These are phyloP conservation scores for Merodon equestris DNA, from an alignment of 2,888 invertebrate genomes.

Conservation along the genomic window DNA sequence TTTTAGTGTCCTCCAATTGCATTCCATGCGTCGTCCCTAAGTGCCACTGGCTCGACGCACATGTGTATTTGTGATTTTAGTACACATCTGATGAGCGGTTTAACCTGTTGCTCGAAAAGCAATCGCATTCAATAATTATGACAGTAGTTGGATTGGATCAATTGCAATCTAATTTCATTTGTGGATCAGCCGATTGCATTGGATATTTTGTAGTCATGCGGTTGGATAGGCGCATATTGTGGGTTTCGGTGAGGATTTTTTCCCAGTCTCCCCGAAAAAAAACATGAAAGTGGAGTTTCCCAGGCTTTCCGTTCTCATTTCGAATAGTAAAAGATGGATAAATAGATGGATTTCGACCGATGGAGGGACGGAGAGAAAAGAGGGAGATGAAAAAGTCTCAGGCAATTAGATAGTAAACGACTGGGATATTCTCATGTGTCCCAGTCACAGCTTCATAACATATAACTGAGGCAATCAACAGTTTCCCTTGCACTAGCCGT, in stretches of 20 bases:
- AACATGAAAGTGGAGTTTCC: slow-evolving; percentile 22
- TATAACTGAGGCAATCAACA: slow-evolving; percentile 39
- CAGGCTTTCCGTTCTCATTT: slow-evolving; percentile 48
- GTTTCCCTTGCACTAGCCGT: slow-evolving; percentile 48
- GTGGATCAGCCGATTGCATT: slow-evolving; percentile 9
- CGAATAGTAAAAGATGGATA: slow-evolving; percentile 33
- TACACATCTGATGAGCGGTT: slow-evolving; percentile 46
- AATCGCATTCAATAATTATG: slow-evolving; percentile 57
- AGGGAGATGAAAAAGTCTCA: no score
- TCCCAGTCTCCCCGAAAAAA: not conserved
- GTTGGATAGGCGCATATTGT: not conserved
- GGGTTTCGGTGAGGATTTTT: not conserved
- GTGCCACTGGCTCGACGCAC: slow-evolving; percentile 31
- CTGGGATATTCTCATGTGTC: slow-evolving; percentile 49
- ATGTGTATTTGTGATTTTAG: not conserved
- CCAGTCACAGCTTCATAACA: slow-evolving; percentile 27
- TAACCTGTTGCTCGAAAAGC: slow-evolving; percentile 44
- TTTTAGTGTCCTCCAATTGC: slow-evolving; percentile 25
- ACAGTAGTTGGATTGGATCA: not conserved
- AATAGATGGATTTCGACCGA: no score
- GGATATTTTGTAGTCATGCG: slow-evolving; percentile 29
- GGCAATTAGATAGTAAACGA: slow-evolving; percentile 50
- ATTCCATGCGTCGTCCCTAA: slow-evolving; percentile 68
- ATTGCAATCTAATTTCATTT: slow-evolving; percentile 50
- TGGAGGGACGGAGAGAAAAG: no score